Evolutionary conservation across 2,888 invertebrate species (phyloP).

Genomic region (Cataglyphis livida): DNA sequence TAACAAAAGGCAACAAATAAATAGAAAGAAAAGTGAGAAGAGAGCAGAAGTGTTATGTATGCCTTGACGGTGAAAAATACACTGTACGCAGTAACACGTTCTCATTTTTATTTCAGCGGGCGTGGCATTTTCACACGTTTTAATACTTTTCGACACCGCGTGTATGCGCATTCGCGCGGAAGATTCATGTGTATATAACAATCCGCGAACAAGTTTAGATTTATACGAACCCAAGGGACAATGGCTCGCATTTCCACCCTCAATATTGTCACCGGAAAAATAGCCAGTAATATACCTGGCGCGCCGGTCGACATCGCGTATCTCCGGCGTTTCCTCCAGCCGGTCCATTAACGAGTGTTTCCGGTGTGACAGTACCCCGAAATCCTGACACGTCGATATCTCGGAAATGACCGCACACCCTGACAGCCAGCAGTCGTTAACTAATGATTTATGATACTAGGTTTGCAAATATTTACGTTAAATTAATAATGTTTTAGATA

Average conservation of each 20-base stretch:
- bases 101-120: slow-evolving; percentile 1
- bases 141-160: not conserved
- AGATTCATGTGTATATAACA: slow-evolving; percentile 19
- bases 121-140: not conserved
- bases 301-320: slow-evolving; percentile 13
- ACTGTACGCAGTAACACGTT: not conserved
- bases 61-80: not conserved
- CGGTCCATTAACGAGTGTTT: slow-evolving; percentile 42
- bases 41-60: not conserved
- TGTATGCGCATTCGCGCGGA: not conserved
- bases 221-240: slow-evolving; percentile 23
- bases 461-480: not conserved
- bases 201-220: slow-evolving; percentile 38
- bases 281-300: slow-evolving; percentile 41
- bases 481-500: slow-evolving; percentile 12
- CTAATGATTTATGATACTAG: not conserved
- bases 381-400: slow-evolving; percentile 9
- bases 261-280: slow-evolving; percentile 53
- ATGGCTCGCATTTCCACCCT: slow-evolving; percentile 28
- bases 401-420: not conserved
- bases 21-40: not conserved
- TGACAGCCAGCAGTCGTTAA: not conserved
- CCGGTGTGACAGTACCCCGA: slow-evolving; percentile 24
- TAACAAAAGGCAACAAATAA: not conserved
- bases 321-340: slow-evolving; percentile 38